Base-by-base conservation (phyloP, 2,797 vertebrate species). In the Chelonia mydas region DNA sequence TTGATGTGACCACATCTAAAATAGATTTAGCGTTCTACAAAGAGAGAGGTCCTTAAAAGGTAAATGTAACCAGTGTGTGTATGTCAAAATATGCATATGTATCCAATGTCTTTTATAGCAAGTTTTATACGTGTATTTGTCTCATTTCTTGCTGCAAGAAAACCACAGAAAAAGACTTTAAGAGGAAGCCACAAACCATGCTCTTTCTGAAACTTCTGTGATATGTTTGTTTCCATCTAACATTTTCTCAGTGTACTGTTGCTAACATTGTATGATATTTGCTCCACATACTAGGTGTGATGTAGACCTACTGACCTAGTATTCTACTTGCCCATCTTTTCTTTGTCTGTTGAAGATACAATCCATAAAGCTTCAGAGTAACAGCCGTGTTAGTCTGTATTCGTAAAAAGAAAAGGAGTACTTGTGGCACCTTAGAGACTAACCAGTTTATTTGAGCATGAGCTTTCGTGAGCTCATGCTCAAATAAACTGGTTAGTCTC, bases 151-250 rank as follows among this genome's bases (percentile, higher is more conserved):
- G 82, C 78, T 31, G 65, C 88, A 84, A n/a, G 16, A 68, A 84
- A 80, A 80, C 83, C 76, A 80, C 88, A 90, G 76, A 49, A 54
- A 54, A 68, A 85, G 65, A 81, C 80, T 65, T 90, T 25, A 78
- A 84, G 82, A 57, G 13, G 51, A 79, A 79, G 55, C 79, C 95
- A 94, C 86, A 94, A 88, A 87, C 84, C 65, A 13, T 68, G 7
- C n/a, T 94, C 31, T 93, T 96, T 94, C 91, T 89, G 10, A 89
- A 91, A 83, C 5, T 59, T 50, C 50, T 77, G 25, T 74, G 12
- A 11, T 87, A 6, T 57, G 33, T 57, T 90, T 33, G 82, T 94
- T 93, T 37, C 83, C 57, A 61, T 50, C 68, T 92, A 80, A 89
- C 61, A 33, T 96, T 96, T 93, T 83, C 37, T 82, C 91, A 27